Conservation (phyloP, 2,888 invertebrate species). For the Lasioglossum morio region DNA sequence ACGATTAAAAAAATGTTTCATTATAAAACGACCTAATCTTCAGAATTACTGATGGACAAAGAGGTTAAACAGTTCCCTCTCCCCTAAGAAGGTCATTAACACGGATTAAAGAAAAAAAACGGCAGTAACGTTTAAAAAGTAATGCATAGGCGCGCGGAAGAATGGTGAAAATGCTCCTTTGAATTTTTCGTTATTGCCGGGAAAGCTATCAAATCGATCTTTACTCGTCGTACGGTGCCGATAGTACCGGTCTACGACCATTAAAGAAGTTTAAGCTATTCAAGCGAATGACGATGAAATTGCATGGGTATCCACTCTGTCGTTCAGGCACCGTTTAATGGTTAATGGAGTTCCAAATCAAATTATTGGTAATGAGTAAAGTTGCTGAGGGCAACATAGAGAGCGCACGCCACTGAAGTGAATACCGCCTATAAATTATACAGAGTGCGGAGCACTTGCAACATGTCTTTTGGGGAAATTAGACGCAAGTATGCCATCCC, state of each 20-base stretch:
- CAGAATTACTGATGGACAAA: background rate
- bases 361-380: constrained; percentile 82
- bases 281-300: constrained; percentile 77
- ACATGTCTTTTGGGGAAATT: constrained; percentile 72
- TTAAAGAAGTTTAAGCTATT: constrained; percentile 77
- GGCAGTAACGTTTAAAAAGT: background rate
- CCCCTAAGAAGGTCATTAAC: background rate
- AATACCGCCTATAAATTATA: constrained; percentile 75
- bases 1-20: background rate
- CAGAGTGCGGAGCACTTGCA: constrained; percentile 68
- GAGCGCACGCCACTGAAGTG: constrained; percentile 75
- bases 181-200: constrained; percentile 39
- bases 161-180: background rate
- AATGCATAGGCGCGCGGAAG: background rate
- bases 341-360: constrained; percentile 82
- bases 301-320: constrained; percentile 76
- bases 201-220: constrained; percentile 52
- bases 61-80: background rate
- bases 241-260: constrained; percentile 63
- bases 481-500: constrained; percentile 60
- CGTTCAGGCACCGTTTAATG: constrained; percentile 79
- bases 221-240: constrained; percentile 45
- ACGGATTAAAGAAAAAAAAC: background rate
- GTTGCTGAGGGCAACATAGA: constrained; percentile 77
- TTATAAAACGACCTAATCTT: background rate